Conservation (phyloP, 2,888 invertebrate genomes). For the Pogonocherus hispidulus region DNA sequence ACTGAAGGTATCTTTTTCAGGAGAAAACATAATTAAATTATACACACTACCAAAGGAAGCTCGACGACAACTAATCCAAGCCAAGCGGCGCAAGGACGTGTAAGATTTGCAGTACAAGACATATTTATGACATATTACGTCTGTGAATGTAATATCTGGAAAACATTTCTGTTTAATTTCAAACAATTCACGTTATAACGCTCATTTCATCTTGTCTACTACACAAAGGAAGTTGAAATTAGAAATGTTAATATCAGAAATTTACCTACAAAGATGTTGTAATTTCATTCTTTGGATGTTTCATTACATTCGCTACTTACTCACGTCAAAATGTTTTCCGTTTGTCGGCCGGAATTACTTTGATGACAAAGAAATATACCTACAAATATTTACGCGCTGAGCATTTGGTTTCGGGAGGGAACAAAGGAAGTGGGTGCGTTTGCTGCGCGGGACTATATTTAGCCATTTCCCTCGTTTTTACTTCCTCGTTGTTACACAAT, state of each 20-base stretch:
- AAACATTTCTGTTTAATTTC: slow-evolving; percentile 48
- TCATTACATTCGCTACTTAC: slow-evolving; percentile 43
- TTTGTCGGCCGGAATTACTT: slow-evolving; percentile 29
- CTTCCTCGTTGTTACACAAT: neutral
- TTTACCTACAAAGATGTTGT: slow-evolving; percentile 49
- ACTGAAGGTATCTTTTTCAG: too few species aligned
- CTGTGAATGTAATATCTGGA: slow-evolving; percentile 40
- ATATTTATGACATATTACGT: slow-evolving; percentile 33
- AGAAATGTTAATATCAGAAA: slow-evolving; percentile 51
- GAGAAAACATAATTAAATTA: neutral
- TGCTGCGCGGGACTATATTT: neutral
- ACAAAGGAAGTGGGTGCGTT: neutral
- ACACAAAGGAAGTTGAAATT: slow-evolving; percentile 50
- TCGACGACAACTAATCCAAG: neutral
- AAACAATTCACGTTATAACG: slow-evolving; percentile 45
- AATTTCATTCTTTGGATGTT: slow-evolving; percentile 51
- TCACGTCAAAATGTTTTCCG: slow-evolving; percentile 33
- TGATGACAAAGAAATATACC: slow-evolving; percentile 31
- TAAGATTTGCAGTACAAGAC: slow-evolving; percentile 20
- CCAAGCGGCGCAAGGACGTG: slow-evolving; percentile 14
- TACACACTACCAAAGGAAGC: neutral
- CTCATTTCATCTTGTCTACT: slow-evolving; percentile 49
- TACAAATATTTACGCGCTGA: slow-evolving; percentile 22
- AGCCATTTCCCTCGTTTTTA: neutral
- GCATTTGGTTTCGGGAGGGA: slow-evolving; percentile 5